Base-by-base conservation (phyloP, 2,888 invertebrate species). In the Spisula solida region DNA sequence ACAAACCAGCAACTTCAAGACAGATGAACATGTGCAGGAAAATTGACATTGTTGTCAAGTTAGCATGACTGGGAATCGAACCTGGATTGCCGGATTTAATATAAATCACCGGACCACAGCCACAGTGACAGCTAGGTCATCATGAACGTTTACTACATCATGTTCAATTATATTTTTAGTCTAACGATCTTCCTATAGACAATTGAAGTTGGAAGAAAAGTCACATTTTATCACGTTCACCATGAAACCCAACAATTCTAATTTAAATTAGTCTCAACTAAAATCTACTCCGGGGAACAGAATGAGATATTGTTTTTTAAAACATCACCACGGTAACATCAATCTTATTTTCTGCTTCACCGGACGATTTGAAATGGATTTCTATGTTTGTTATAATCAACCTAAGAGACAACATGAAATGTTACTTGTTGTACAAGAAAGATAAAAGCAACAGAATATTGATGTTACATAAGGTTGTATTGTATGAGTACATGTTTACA, bases 341-440 rank as follows among this genome's bases (percentile, higher is more conserved):
- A 75, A 75, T 75, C 75, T 75, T 75, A 18, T 31, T 75, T 34
- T 34, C 16, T 75, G 75, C 75, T 25, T 34, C 75, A 75, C 75
- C 29, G 34, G 31, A 75, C 29, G 14, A 18, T 34, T n/a, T 34
- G 18, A 75, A 75, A 75, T 31, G 18, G 29, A 75, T 75, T 75
- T 75, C n/a, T 31, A 31, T 75, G 75, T 75, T 75, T 34, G 29
- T 75, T 14, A 10, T 31, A 34, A 75, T 75, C 75, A 16, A 31
- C 4, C 34, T 0, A 34, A 12, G 31, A 75, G 75, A 75, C 75
- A 31, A 75, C 75, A 75, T 18, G 31, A 31, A 41, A 34, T 75
- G 16, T 31, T 6, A 75, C 5, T 75, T 75, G 75, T 75, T 34
- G 34, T 34, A 75, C 31, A 12, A 75, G 75, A 31, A 75, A 75